Base-by-base conservation (phyloP, 2,113 vertebrate species). In the Motacilla alba region DNA sequence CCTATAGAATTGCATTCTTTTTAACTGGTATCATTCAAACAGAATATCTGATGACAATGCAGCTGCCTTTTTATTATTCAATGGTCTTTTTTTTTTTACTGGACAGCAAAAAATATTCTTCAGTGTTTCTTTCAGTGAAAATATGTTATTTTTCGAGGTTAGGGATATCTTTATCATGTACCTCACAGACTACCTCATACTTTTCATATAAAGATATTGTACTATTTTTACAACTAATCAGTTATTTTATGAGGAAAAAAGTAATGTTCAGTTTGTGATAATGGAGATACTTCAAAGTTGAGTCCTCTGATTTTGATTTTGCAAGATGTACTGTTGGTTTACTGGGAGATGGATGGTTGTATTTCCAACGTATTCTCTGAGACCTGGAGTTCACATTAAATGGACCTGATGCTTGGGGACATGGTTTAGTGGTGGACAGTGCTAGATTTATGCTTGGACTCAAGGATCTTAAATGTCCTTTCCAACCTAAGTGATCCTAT, bases 361-460 rank as follows among this genome's bases (percentile, higher is more conserved):
- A 7, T 64, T 63, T 46, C 35, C 44, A 68, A 10, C 10, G 67
- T 72, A 21, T 19, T 85, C n/a, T 76, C 18, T 86, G 22, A 66
- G n/a, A 35, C 5, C 50, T 2, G 15, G 27, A 18, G 26, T n/a
- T 87, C 9, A 4, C 21, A 13, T 68, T 79, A 17, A 55, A 60
- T 13, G 30, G 33, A 28, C 0, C 0, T n/a, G 52, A 17, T 6
- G 9, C 15, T 8, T 33, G 14, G 13, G 19, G 27, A 12, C 5
- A 2, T 33, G 22, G 21, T 28, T 78, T 35, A 83, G 30, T 69
- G 30, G 21, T 35, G 47, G 15, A 37, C 0, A 0, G 18, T 49
- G 35, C 15, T 47, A 10, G 27, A 27, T 49, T 37, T 83, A 37
- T 35, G 24, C 15, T 24, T 63, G 35, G 31, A 20, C 35, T 69